Evolutionary conservation across 1,140 invertebrate genomes (phyloP).

Genomic region (Caerostris extrusa): DNA sequence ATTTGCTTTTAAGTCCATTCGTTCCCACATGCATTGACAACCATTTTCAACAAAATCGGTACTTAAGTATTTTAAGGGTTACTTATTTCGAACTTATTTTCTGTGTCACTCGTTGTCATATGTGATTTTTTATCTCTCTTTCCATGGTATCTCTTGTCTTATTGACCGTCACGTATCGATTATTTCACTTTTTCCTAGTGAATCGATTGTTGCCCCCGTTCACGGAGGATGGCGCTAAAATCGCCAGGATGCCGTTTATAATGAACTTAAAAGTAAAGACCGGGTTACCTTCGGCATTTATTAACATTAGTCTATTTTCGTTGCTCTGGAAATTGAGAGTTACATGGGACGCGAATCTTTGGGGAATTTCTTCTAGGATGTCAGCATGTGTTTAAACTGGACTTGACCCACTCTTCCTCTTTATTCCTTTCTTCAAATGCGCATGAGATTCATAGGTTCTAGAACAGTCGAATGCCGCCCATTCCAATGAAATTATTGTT

Average conservation of each 20-base stretch:
- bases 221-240: slow-evolving; percentile 58
- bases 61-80: slow-evolving; percentile 29
- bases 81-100: not conserved
- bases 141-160: slow-evolving; percentile 17
- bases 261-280: slow-evolving; percentile 30
- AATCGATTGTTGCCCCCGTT: slow-evolving; percentile 27
- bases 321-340: not conserved
- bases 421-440: no score
- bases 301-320: slow-evolving; percentile 45
- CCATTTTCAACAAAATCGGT: slow-evolving; percentile 29
- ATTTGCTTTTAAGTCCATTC: slow-evolving; percentile 40
- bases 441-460: no score
- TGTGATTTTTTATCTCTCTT: slow-evolving; percentile 58
- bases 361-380: not conserved
- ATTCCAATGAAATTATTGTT: no score
- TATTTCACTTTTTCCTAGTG: slow-evolving; percentile 50
- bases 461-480: no score
- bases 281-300: slow-evolving; percentile 51
- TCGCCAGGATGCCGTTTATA: slow-evolving; percentile 57
- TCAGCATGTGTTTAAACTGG: not conserved
- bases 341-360: not conserved
- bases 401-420: not conserved
- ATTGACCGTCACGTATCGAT: slow-evolving; percentile 66
- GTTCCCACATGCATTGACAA: not conserved
- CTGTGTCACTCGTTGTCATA: not conserved